These are phyloP conservation scores for Macropis europaea DNA, from an alignment of 2,888 invertebrate genomes.

Conservation along the genomic window DNA sequence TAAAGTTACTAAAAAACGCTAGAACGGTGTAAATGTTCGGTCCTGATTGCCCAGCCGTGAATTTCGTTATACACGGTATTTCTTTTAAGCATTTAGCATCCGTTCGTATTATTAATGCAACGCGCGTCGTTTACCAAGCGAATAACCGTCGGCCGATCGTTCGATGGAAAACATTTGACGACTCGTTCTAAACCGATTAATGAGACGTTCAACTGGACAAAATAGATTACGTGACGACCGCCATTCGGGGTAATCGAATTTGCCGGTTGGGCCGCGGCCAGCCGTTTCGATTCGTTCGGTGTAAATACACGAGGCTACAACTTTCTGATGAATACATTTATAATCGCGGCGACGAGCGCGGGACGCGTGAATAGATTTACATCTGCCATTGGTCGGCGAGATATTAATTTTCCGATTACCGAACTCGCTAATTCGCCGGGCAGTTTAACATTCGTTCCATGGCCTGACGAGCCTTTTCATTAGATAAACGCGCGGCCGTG, in stretches of 20 bases:
- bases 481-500: neutral
- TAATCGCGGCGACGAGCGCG: constrained; percentile 42
- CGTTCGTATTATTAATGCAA: constrained; percentile 39
- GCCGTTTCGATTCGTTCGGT: constrained; percentile 15
- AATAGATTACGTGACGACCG: constrained; percentile 59
- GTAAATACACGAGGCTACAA: constrained; percentile 56
- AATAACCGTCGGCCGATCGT: constrained; percentile 28
- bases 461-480: constrained; percentile 21
- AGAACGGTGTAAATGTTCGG: no score
- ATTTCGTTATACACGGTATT: no score
- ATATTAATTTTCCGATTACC: constrained; percentile 49
- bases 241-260: constrained; percentile 63
- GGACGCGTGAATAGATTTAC: constrained; percentile 43
- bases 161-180: constrained; percentile 61
- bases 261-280: constrained; percentile 47
- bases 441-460: constrained; percentile 23
- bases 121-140: constrained; percentile 23
- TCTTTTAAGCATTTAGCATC: neutral
- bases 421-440: constrained; percentile 29
- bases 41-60: no score
- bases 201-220: constrained; percentile 60
- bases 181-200: constrained; percentile 60
- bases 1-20: no score
- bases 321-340: constrained; percentile 53
- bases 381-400: constrained; percentile 28